These are phyloP conservation scores for Epistrophe grossulariae DNA, from an alignment of 2,888 invertebrate genomes.

Conservation along the genomic window DNA sequence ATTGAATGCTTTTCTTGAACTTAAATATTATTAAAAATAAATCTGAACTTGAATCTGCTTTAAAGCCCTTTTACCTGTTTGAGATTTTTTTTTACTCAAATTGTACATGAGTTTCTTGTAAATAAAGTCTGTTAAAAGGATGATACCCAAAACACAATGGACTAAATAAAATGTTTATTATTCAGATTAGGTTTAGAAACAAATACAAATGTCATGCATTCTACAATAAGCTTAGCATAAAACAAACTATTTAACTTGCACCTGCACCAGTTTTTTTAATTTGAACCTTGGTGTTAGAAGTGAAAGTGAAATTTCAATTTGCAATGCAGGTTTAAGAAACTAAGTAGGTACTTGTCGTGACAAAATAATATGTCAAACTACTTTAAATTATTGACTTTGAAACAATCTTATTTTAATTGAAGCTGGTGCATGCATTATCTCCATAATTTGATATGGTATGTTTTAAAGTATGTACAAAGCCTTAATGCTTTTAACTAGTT, in stretches of 20 bases:
- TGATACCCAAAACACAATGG: too few species aligned
- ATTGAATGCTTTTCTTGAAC: too few species aligned
- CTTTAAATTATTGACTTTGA: neutral
- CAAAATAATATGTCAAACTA: neutral
- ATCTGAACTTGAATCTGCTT: too few species aligned
- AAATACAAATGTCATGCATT: too few species aligned
- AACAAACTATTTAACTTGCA: neutral
- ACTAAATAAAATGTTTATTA: too few species aligned
- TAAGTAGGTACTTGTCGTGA: neutral
- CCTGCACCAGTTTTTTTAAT: neutral
- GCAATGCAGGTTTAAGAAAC: neutral
- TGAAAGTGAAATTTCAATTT: neutral
- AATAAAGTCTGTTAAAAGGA: too few species aligned
- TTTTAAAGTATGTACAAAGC: neutral
- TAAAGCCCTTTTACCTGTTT: too few species aligned
- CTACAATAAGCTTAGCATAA: neutral
- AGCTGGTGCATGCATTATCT: neutral
- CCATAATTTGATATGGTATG: neutral
- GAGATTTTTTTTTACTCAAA: too few species aligned
- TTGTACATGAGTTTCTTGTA: too few species aligned
- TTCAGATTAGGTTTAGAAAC: too few species aligned
- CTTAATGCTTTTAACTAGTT: neutral
- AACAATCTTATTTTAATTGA: too few species aligned
- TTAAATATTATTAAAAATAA: too few species aligned
- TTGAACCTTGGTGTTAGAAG: slow-evolving; percentile 1